Percentiles rank a stretch among this genome's conserved stretches.
phyloP scores from a whole-genome alignment of 2,113 vertebrate genomes.

The Ibidorhyncha struthersii region DNA sequence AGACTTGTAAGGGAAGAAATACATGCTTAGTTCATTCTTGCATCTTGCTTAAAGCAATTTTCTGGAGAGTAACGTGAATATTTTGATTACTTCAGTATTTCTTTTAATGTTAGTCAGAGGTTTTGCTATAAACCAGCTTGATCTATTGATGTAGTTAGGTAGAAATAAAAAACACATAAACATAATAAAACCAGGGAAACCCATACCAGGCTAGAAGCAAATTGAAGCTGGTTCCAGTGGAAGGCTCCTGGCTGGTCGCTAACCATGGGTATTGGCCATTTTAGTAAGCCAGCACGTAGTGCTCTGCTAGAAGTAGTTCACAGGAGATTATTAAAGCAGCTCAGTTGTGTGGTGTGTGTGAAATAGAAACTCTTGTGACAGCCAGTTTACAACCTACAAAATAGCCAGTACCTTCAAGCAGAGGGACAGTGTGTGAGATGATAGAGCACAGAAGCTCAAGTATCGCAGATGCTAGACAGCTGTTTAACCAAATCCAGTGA shows the following conservation, averaged over 20 bases:
- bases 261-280: no score
- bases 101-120: neutral
- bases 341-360: no score
- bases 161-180: neutral
- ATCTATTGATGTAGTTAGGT: neutral
- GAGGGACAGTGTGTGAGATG: neutral
- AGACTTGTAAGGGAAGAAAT: neutral
- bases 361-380: no score
- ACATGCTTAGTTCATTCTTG: neutral
- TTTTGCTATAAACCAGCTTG: neutral
- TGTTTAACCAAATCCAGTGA: neutral
- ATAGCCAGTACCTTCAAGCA: neutral
- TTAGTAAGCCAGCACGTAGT: no score
- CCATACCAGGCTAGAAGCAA: no score
- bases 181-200: neutral
- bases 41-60: neutral
- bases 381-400: neutral
- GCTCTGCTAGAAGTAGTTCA: no score
- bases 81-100: neutral
- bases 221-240: no score
- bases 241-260: no score
- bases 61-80: neutral
- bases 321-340: no score
- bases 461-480: fast-evolving
- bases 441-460: neutral